Conservation (phyloP, 92 coral and sea anemone genomes). For the Virgularia gustaviana region DNA sequence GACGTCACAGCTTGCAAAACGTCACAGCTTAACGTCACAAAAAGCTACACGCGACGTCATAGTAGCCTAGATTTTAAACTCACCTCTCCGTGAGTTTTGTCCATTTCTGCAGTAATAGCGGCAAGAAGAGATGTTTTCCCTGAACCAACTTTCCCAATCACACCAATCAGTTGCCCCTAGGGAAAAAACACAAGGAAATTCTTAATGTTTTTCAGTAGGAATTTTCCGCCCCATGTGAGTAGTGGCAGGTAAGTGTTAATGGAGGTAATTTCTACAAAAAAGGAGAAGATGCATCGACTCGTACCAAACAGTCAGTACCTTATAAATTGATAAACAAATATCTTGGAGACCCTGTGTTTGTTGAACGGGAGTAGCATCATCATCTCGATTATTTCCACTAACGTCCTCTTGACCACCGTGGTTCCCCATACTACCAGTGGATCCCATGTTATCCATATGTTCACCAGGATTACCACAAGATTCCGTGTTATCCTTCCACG, state of each 20-base stretch:
- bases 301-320: too few relatives aligned
- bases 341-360: slow-evolving; percentile 10
- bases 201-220: too few relatives aligned
- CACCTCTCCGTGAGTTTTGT: slow-evolving; percentile 74
- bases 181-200: neutral
- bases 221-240: too few relatives aligned
- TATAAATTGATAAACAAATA: slow-evolving; percentile 33
- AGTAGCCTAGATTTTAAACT: neutral
- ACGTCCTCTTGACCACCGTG: slow-evolving; percentile 5
- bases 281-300: too few relatives aligned
- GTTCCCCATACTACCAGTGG: too few relatives aligned
- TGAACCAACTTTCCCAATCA: slow-evolving; percentile 87
- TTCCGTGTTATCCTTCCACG: neutral
- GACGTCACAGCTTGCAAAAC: too few relatives aligned
- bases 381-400: neutral
- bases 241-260: too few relatives aligned
- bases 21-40: neutral
- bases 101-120: slow-evolving; percentile 95
- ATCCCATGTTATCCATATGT: neutral
- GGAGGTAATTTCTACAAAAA: too few relatives aligned
- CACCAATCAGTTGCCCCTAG: slow-evolving; percentile 85
- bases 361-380: neutral
- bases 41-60: too few relatives aligned
- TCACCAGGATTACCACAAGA: neutral
- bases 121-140: slow-evolving; percentile 90